Percentiles rank a stretch among this genome's conserved stretches.
Conservation (phyloP, 1,140 invertebrate species). For the Helicorthomorpha holstii region DNA sequence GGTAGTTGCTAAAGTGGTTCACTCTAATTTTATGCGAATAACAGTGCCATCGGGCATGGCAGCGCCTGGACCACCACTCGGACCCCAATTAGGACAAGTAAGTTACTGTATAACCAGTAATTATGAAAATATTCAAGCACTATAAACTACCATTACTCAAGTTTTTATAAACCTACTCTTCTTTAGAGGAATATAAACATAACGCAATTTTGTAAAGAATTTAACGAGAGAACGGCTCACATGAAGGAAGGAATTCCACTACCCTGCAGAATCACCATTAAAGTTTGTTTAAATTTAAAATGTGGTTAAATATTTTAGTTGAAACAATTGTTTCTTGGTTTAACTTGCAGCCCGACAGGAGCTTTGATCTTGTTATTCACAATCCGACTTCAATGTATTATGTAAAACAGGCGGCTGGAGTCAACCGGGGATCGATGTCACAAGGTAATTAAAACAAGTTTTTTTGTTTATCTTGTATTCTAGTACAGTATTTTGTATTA, state of each 20-base stretch:
- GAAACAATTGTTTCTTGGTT: background rate
- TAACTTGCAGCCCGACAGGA: constrained; percentile 49
- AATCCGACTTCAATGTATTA: constrained; percentile 73
- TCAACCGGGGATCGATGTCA: constrained; percentile 60
- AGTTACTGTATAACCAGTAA: background rate
- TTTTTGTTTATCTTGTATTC: background rate
- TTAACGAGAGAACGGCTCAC: constrained; percentile 83
- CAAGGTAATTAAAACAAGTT: constrained; percentile 31
- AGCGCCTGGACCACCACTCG: constrained; percentile 68
- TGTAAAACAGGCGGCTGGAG: constrained; percentile 87
- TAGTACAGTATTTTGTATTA: no score
- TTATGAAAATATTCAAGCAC: no score
- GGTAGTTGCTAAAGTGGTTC: constrained; percentile 48
- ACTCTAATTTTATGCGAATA: constrained; percentile 48
- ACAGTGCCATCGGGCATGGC: constrained; percentile 76
- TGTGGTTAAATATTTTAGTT: constrained; percentile 3
- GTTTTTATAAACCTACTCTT: constrained; percentile 10
- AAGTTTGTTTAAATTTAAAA: constrained; percentile 25
- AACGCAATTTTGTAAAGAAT: constrained; percentile 92
- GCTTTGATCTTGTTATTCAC: constrained; percentile 63
- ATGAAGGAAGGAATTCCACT: constrained; percentile 85
- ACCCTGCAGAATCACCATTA: constrained; percentile 59
- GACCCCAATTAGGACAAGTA: constrained; percentile 80
- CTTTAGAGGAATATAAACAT: constrained; percentile 84
- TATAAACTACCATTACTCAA: constrained; percentile 1